Evolutionary conservation across 2,888 invertebrate genomes (phyloP).

Genomic region (Rugalucina vietnamica): DNA sequence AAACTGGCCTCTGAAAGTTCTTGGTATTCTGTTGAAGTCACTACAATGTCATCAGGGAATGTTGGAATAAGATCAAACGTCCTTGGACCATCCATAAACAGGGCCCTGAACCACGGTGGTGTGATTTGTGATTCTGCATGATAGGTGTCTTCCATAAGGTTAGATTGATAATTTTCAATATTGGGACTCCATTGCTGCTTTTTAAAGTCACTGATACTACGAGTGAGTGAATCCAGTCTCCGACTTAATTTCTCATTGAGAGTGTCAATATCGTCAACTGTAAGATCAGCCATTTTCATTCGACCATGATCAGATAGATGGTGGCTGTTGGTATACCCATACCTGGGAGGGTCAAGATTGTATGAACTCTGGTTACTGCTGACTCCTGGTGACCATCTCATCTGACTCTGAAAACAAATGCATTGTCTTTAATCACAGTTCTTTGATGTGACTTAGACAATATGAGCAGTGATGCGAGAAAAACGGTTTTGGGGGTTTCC

Average conservation of each 20-base stretch:
- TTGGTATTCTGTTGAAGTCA: neutral
- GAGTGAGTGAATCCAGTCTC: neutral
- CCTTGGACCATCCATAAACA: neutral
- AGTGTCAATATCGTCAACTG: neutral
- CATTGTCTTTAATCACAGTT: too few species aligned
- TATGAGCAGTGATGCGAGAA: too few species aligned
- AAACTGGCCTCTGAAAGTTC: neutral
- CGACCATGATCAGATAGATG: neutral
- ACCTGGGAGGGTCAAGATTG: neutral
- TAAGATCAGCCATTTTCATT: neutral
- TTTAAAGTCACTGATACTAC: neutral
- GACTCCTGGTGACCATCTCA: neutral
- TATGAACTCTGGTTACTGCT: neutral
- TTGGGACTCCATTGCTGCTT: neutral
- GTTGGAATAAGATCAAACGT: constrained; percentile 9
- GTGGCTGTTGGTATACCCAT: neutral
- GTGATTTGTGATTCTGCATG: neutral
- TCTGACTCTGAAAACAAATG: neutral
- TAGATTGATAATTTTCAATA: neutral
- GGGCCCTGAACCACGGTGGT: constrained; percentile 2
- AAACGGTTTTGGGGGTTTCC: too few species aligned
- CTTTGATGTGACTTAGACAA: too few species aligned
- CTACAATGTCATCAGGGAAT: neutral
- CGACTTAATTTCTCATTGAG: neutral
- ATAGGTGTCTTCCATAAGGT: neutral